These are phyloP conservation scores for Drosophila ambigua DNA, from an alignment of 1,140 invertebrate species.

Conservation along the genomic window DNA sequence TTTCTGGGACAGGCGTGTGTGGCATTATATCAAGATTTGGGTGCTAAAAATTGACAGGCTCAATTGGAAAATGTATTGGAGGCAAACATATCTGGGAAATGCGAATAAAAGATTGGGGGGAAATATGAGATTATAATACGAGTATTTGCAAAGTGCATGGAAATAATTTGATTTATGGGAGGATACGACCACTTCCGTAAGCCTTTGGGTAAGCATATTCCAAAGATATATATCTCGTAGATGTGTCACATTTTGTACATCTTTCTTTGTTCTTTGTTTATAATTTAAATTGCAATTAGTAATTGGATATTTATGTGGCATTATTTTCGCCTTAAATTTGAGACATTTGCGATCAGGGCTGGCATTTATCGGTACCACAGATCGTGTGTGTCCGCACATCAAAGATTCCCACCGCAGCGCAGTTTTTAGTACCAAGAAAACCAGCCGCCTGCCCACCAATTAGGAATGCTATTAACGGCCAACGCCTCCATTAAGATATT, in stretches of 20 bases:
- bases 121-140: slow-evolving; percentile 16
- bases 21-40: slow-evolving; percentile 65
- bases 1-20: slow-evolving; percentile 1
- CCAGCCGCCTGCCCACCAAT: slow-evolving; percentile 57
- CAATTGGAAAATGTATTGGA: slow-evolving; percentile 29
- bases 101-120: slow-evolving; percentile 1
- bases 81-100: background rate
- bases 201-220: background rate
- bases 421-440: slow-evolving; percentile 43
- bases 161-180: slow-evolving; percentile 27
- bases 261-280: too few relatives aligned
- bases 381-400: slow-evolving; percentile 63
- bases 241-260: too few relatives aligned
- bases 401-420: slow-evolving; percentile 48
- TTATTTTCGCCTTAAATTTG: background rate
- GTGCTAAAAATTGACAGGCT: slow-evolving; percentile 34
- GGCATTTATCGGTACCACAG: slow-evolving; percentile 12
- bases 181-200: background rate
- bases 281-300: background rate
- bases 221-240: too few relatives aligned
- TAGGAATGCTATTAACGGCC: slow-evolving; percentile 68
- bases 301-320: background rate
- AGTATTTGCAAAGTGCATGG: slow-evolving; percentile 6
- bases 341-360: slow-evolving; percentile 7
- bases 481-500: slow-evolving; percentile 53